Evolutionary conservation across 1,140 invertebrate genomes (phyloP), one percentile per base, ranked within the genome.

Genomic region (Lineus longissimus): DNA sequence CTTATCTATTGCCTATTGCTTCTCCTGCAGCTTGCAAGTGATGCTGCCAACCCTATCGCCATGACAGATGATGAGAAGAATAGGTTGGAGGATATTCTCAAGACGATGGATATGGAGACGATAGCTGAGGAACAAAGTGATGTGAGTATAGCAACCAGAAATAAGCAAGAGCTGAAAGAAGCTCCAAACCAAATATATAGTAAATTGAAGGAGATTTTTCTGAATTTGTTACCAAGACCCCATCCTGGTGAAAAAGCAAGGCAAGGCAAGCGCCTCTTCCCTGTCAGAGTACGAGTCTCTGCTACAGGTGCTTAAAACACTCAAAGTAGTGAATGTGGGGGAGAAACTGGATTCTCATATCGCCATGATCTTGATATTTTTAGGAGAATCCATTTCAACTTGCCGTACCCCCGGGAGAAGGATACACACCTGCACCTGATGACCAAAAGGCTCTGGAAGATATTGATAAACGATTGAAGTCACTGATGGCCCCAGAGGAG

Each of bases 1-100:
- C n/a, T n/a, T n/a, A n/a, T n/a, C n/a, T n/a, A n/a, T n/a, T n/a
- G n/a, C n/a, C 57, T 54, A n/a, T 25, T 36, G 51, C 23, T 54
- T 13, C 36, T 60, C 7, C 61, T 65, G 2, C 64, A 80, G 78
- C 64, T 80, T 51, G 78, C 77, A 25, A 69, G 68, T 56, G 71
- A 77, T 70, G 77, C 77, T 47, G 70, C 66, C 23, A 72, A 76
- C 27, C 51, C 60, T 9, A 68, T 79, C 22, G 74, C 77, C 11
- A 79, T 81, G 79, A 81, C 79, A 9, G 77, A 79, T 45, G 77
- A 78, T 45, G 79, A 81, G 61, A 81, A 76, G 64, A 67, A 73
- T 22, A 63, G 78, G 57, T 62, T 81, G 9, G 70, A 72, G 36
- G 72, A 70, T 13, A 63, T 81, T 15, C 65, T 81, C 27, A 57